Base-by-base conservation (phyloP, 2,888 invertebrate species). In the Sesamia inferens region DNA sequence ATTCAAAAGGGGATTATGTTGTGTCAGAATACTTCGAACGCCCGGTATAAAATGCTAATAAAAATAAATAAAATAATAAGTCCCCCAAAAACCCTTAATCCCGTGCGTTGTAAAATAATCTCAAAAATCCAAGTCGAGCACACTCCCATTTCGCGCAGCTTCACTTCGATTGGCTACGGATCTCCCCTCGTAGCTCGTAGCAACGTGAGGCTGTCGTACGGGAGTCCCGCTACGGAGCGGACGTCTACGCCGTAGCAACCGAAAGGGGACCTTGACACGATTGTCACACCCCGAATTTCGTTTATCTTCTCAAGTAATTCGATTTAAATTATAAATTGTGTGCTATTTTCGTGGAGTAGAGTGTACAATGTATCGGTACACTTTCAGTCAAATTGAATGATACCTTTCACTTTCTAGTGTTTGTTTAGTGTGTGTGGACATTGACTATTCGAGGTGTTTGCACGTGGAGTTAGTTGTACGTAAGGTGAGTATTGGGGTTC, bases 111-210 rank as follows among this genome's bases (percentile, higher is more conserved):
- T 86, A 87, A 88, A 85, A 87, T 87, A 87, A 88, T 89, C 88
- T 84, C 85, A 87, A 88, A 89, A 87, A 88, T 85, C 83, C 83
- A 90, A 90, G 90, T 91, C 90, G 92, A 95, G 95, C 92, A 94
- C 87, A 88, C 87, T 91, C 83, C 86, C 87, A 86, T 84, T 87
- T 89, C 88, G 92, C 92, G 93, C 94, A 95, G 94, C 95, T 91
- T 94, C 94, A 88, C 93, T 96, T 96, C 96, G 96, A 96, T 96
- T 96, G 96, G 96, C 96, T 90, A 93, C 94, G 92, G 86, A 93
- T 93, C 93, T 92, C 94, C 93, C 94, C 94, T 93, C 94, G 95
- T 95, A 95, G 96, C 95, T 93, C 94, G 94, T 95, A 94, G 95
- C 95, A 95, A 95, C 95, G 94, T 92, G 95, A 93, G 93, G 90